These are phyloP conservation scores for Alentia gelatinosa DNA, from an alignment of 2,888 invertebrate species.

Conservation along the genomic window DNA sequence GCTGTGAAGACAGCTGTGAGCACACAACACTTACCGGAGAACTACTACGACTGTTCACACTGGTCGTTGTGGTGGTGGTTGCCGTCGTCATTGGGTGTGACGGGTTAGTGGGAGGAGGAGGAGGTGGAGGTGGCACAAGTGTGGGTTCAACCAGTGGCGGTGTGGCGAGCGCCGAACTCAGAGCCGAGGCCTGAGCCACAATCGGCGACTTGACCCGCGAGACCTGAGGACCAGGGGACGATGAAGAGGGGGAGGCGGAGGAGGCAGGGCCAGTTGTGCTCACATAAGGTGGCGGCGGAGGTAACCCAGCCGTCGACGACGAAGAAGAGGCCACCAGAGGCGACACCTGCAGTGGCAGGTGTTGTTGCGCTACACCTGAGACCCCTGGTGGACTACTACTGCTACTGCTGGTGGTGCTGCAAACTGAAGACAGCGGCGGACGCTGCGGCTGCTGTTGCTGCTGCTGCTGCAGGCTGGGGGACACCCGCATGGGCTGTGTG, in stretches of 20 bases:
- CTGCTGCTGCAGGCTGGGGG: not conserved
- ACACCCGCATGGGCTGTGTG: not conserved
- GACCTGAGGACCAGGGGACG: slow-evolving; percentile 21
- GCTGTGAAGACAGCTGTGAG: not conserved
- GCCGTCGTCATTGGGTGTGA: not conserved
- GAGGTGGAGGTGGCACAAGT: not conserved
- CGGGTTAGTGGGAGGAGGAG: not conserved
- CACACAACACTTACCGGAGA: too few relatives aligned
- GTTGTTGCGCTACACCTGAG: not conserved
- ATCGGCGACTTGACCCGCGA: not conserved
- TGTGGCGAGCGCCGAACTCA: not conserved
- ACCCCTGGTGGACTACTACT: not conserved
- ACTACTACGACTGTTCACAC: too few relatives aligned
- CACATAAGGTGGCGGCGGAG: not conserved
- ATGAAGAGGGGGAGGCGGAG: not conserved
- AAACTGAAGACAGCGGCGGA: not conserved
- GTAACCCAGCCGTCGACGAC: not conserved
- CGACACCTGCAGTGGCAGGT: not conserved
- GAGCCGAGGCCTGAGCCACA: slow-evolving; percentile 5
- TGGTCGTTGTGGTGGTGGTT: too few relatives aligned
- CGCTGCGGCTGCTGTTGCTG: not conserved
- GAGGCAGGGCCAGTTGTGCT: not conserved
- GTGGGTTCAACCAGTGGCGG: slow-evolving; percentile 38
- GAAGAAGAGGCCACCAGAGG: not conserved
- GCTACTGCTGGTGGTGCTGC: too few relatives aligned